Evolutionary conservation across 1,140 invertebrate genomes (phyloP), one percentile per base, ranked within the genome.

Genomic region (Cydia splendana): DNA sequence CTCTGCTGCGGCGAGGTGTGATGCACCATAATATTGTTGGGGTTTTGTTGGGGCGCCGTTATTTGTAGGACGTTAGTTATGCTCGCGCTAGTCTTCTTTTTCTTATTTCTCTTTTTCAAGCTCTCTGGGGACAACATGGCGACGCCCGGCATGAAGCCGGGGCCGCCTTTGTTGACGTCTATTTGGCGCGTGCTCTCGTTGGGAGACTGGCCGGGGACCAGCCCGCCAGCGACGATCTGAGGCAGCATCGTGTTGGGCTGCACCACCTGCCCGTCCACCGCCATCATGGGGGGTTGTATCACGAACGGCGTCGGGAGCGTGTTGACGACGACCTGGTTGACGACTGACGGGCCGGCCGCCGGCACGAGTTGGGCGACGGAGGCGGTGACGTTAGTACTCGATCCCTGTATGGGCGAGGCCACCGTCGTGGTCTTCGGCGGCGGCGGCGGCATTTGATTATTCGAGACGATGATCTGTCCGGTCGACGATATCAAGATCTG

Each of bases 261-360:
- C n/a, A 96, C 95, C 13, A 95, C 94, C 94, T 95, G 86, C 77
- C 96, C 95, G 91, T 97, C 95, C 7, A 96, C 94, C 4, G 95
- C 94, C 91, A 96, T 95, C 67, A 96, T 95, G 3, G 96, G 95
- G 4, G 96, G 96, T 89, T 97, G 97, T 69, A 98, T 95, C 9
- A 97, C 95, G 71, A 97, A 96, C 0, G 97, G 96, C 20, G 96
- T 95, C 78, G 96, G 96, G 78, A 98, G 93, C 0, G 97, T 96
- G 84, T 98, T 98, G 0, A 98, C 96, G 10, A 98, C 94, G 1
- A 97, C 96, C 0, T 97, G 97, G 79, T 93, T 93, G 0, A 93
- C 88, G 4, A 93, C 86, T 5, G 88, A 92, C 78, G 85, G 85
- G 1, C 87, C 91, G 0, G 88, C 91, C 0, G 87, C 86, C 9